A percentile compares a stretch with the other conserved stretches of the same genome.
Evolutionary conservation across 2,113 vertebrate genomes (phyloP).

Genomic region (Sylvilagus bachmani): DNA sequence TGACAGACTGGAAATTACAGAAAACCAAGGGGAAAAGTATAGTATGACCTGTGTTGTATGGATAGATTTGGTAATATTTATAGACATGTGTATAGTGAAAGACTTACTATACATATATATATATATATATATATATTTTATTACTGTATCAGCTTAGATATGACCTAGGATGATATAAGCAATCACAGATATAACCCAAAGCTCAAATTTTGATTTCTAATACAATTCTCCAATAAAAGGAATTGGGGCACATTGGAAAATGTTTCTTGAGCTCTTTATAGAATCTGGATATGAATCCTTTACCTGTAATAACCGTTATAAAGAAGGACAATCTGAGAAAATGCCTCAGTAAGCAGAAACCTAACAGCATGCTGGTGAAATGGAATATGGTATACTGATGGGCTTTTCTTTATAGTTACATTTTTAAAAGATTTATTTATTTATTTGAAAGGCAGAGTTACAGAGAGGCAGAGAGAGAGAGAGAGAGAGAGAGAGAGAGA

Average conservation of each 20-base stretch:
- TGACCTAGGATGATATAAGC: neutral
- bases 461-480: too few relatives aligned
- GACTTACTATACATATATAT: too few relatives aligned
- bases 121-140: neutral
- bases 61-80: neutral
- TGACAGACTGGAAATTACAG: neutral
- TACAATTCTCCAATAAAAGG: neutral
- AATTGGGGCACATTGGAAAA: neutral
- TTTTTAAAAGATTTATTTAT: too few relatives aligned
- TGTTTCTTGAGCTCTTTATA: too few relatives aligned
- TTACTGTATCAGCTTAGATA: neutral
- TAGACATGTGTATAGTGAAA: neutral
- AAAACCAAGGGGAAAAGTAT: neutral
- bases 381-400: neutral
- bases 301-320: neutral
- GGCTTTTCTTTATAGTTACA: too few relatives aligned
- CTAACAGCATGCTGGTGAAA: neutral
- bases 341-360: neutral
- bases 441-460: too few relatives aligned
- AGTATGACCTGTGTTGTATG: neutral
- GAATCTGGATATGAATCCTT: too few relatives aligned
- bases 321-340: neutral
- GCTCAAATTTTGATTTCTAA: neutral
- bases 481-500: too few relatives aligned
- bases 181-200: neutral